A percentile compares a stretch with the other conserved stretches of the same genome.
Evolutionary conservation across 2,113 vertebrate genomes (phyloP).

Genomic region (Cyprinus carpio): DNA sequence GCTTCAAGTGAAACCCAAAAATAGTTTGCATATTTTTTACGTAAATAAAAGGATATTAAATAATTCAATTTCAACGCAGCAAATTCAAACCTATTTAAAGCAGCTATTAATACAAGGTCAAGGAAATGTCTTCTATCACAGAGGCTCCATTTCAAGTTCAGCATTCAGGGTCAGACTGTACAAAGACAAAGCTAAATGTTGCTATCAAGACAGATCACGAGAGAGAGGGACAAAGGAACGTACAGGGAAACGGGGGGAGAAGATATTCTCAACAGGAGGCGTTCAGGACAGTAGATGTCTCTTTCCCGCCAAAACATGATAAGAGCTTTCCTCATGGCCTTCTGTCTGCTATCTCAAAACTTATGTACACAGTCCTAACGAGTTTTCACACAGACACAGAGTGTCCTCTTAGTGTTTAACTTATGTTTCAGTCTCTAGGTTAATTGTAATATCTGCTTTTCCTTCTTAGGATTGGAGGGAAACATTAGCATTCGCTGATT

Average conservation of each 20-base stretch:
- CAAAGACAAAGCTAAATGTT: constrained; percentile 32
- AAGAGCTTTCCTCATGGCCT: constrained; percentile 29
- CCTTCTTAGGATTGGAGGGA: background rate
- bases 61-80: background rate
- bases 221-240: background rate
- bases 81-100: constrained; percentile 5
- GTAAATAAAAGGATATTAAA: too few species aligned
- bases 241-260: background rate
- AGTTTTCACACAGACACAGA: background rate
- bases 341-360: constrained; percentile 4
- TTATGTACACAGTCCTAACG: background rate
- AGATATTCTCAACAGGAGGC: constrained; percentile 1
- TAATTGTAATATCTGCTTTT: background rate
- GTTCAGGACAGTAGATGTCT: constrained; percentile 1
- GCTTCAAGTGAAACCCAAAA: background rate
- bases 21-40: background rate
- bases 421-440: background rate
- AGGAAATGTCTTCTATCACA: constrained; percentile 22
- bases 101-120: background rate
- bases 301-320: constrained; percentile 36
- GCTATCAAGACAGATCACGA: constrained; percentile 8
- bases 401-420: background rate
- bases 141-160: constrained; percentile 5
- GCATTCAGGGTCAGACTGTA: constrained; percentile 13
- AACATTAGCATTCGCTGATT: background rate